phyloP scores from a whole-genome alignment of 2,888 invertebrate species.

The Drosophila trichaetosa region DNA sequence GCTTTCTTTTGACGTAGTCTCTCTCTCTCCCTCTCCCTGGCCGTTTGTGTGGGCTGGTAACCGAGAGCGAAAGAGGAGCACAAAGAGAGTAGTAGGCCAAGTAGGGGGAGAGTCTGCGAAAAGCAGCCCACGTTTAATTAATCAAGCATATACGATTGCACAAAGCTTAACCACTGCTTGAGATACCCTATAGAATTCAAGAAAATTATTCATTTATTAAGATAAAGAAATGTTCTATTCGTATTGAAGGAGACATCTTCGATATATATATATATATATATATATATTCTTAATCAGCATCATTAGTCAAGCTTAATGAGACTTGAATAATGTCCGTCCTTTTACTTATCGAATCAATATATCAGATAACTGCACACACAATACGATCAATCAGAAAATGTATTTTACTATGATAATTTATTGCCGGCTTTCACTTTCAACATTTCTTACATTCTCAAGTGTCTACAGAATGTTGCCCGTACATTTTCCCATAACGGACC shows the following conservation, averaged over 20 bases:
- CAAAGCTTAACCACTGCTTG: neutral
- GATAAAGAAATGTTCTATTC: neutral
- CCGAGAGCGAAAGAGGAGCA: constrained; percentile 15
- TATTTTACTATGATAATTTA: neutral
- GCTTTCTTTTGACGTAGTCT: constrained; percentile 69
- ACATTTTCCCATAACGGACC: neutral
- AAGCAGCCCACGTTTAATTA: constrained; percentile 58
- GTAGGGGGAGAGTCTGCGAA: constrained; percentile 21
- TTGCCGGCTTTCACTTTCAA: neutral
- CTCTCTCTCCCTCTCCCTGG: constrained; percentile 5
- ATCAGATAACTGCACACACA: neutral
- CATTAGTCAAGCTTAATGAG: no score
- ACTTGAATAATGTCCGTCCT: no score
- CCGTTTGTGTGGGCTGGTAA: constrained; percentile 37
- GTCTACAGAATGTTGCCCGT: neutral
- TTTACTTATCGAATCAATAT: neutral
- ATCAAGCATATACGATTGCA: constrained; percentile 22
- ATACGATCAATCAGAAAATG: no score
- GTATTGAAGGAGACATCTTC: neutral
- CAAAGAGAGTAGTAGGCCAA: constrained; percentile 8
- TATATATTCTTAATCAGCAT: neutral
- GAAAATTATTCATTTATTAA: neutral
- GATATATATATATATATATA: no score
- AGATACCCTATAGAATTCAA: constrained; percentile 31
- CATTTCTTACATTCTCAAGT: neutral